Evolutionary conservation across 2,797 vertebrate species (phyloP), one percentile per base, ranked within the genome.

Genomic region (Pseudomugil gertrudae): DNA sequence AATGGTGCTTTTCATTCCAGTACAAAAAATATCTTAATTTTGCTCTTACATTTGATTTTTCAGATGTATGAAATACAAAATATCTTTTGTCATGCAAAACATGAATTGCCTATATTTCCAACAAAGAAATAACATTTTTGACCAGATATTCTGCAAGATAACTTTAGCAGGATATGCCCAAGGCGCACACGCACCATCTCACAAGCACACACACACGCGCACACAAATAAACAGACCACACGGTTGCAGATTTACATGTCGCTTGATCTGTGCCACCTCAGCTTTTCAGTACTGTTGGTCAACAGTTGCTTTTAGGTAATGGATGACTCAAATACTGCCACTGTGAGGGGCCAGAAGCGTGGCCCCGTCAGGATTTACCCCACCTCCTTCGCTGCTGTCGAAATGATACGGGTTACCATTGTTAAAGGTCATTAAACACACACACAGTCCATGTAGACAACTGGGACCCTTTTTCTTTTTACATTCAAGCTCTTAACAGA

Each of bases 351-450:
- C 85, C 85, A 30, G 27, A 65, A 84, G 66, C 63, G 51, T 23
- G 79, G 80, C 85, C 85, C 84, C 67, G 75, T 86, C 85, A 84
- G 84, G 74, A 83, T 79, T 61, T 73, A 67, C 76, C 81, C 83
- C 78, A 60, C 78, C 84, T 83, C 74, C 81, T 79, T 88, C 84
- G 93, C 92, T 94, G 90, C 93, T 93, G 91, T 91, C 72, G 57
- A 90, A 90, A 88, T 74, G 78, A 92, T 93, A 94, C 93, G 92
- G 93, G 93, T 94, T 81, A 81, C 74, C 79, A 87, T 45, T 73
- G 76, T 84, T 81, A 83, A 87, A 90, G 83, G 83, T 89, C 88
- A 84, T 81, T 75, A 66, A 45, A 86, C 52, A 63, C 59, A 75
- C 59, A 75, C 50, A 57, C 59, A 78, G 62, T 58, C 38, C 60